Evolutionary conservation across 2,888 invertebrate species (phyloP).

Genomic region (Apamea crenata): DNA sequence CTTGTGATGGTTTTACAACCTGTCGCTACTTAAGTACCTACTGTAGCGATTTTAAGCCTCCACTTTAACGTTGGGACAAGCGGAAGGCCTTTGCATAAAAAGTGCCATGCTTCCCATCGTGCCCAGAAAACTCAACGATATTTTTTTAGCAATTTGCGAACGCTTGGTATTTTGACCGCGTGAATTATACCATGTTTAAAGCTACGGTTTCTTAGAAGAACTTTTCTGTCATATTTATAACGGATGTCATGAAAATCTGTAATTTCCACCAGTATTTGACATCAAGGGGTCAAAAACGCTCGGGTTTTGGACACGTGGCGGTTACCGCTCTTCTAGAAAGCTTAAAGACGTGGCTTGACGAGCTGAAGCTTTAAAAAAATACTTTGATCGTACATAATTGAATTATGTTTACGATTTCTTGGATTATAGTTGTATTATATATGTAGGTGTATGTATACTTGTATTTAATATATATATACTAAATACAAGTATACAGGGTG

Average conservation of each 20-base stretch:
- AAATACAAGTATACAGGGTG: no score
- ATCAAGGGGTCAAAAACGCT: no score
- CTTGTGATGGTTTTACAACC: conserved; percentile 52
- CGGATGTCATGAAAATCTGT: not conserved
- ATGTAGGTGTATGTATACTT: no score
- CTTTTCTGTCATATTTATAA: not conserved
- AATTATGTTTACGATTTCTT: not conserved
- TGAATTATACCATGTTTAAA: conserved; percentile 11
- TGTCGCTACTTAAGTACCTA: conserved; percentile 57
- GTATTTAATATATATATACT: no score
- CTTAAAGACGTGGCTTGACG: no score
- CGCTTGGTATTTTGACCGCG: conserved; percentile 16
- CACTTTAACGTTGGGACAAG: conserved; percentile 54
- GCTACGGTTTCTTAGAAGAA: not conserved
- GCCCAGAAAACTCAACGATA: conserved; percentile 30
- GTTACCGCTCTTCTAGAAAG: no score
- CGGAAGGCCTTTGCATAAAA: conserved; percentile 56
- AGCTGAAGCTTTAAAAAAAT: not conserved
- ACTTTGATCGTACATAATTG: not conserved
- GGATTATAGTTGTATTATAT: not conserved
- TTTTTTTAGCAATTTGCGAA: conserved; percentile 47
- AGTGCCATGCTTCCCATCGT: conserved; percentile 29
- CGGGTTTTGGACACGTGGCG: no score
- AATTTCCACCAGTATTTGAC: not conserved
- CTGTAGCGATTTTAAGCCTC: conserved; percentile 48